Evolutionary conservation across 2,888 invertebrate species (phyloP).

Genomic region (Acrocera orbiculus): DNA sequence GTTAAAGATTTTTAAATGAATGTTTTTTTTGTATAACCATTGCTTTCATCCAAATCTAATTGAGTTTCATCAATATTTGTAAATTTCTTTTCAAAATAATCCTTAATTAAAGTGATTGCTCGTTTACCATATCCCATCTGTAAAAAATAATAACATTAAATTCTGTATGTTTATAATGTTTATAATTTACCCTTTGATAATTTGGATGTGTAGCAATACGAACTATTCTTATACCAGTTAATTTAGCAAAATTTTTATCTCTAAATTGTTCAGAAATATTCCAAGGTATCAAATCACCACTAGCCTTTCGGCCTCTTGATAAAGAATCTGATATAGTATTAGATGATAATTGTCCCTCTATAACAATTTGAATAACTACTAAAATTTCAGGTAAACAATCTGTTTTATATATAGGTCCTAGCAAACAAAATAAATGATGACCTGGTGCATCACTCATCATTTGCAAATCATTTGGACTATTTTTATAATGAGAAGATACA

Average conservation of each 20-base stretch:
- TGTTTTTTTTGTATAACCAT: slow-evolving; percentile 2
- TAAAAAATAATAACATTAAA: slow-evolving; percentile 14
- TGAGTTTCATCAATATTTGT: slow-evolving; percentile 42
- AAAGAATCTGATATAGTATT: slow-evolving; percentile 58
- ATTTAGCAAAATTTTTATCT: slow-evolving; percentile 79
- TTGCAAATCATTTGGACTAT: slow-evolving; percentile 96
- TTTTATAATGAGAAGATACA: slow-evolving; percentile 98
- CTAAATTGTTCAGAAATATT: slow-evolving; percentile 92
- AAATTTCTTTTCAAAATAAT: slow-evolving; percentile 76
- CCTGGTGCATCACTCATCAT: slow-evolving; percentile 97
- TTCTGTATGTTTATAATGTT: slow-evolving; percentile 3
- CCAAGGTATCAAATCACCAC: slow-evolving; percentile 98
- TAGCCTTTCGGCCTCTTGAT: slow-evolving; percentile 72
- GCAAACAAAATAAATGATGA: slow-evolving; percentile 87
- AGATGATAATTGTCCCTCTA: slow-evolving; percentile 53
- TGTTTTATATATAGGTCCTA: slow-evolving; percentile 66
- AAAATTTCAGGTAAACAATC: slow-evolving; percentile 75
- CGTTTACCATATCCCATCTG: slow-evolving; percentile 94
- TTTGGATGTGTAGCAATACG: slow-evolving; percentile 97
- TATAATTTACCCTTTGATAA: slow-evolving; percentile 60
- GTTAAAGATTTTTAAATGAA: background rate
- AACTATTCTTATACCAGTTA: slow-evolving; percentile 81
- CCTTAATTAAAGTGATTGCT: slow-evolving; percentile 64
- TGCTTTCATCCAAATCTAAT: slow-evolving; percentile 14
- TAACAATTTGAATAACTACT: slow-evolving; percentile 73